These are phyloP conservation scores for Callocephalon fimbriatum DNA, from an alignment of 2,113 vertebrate species.

Conservation along the genomic window DNA sequence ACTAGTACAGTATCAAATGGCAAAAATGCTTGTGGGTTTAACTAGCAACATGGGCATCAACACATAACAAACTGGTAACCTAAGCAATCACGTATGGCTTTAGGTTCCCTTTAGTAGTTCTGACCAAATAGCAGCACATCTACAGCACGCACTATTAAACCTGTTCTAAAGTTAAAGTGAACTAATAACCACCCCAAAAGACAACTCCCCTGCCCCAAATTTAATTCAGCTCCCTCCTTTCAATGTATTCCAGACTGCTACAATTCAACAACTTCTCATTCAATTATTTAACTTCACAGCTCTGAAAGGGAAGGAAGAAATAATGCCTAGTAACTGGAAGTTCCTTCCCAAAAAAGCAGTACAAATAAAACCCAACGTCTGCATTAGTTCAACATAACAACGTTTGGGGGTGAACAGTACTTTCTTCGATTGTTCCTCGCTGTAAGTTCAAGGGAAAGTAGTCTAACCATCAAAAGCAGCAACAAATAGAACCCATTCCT, in stretches of 20 bases:
- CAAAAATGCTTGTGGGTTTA: conserved; percentile 55
- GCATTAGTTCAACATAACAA: not conserved
- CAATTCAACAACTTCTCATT: not conserved
- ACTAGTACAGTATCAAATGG: conserved; percentile 58
- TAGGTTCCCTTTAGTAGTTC: not conserved
- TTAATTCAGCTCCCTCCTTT: not conserved
- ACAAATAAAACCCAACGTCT: not conserved
- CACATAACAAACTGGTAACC: conserved; percentile 50
- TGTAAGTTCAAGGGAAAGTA: not conserved
- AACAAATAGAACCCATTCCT: not conserved
- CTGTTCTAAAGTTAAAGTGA: not conserved
- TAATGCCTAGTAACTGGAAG: not conserved
- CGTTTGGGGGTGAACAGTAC: not conserved
- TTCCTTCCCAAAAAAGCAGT: not conserved
- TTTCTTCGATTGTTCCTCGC: not conserved
- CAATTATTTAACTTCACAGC: not conserved
- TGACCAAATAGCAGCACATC: not conserved
- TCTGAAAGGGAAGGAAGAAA: not conserved
- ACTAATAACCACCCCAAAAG: not conserved
- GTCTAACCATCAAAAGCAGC: not conserved
- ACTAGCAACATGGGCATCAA: conserved; percentile 73
- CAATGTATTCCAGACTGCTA: not conserved
- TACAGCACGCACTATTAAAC: not conserved
- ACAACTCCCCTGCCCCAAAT: not conserved
- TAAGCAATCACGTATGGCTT: not conserved